phyloP scores from a whole-genome alignment of 2,113 vertebrate genomes.

The Bettongia penicillata region DNA sequence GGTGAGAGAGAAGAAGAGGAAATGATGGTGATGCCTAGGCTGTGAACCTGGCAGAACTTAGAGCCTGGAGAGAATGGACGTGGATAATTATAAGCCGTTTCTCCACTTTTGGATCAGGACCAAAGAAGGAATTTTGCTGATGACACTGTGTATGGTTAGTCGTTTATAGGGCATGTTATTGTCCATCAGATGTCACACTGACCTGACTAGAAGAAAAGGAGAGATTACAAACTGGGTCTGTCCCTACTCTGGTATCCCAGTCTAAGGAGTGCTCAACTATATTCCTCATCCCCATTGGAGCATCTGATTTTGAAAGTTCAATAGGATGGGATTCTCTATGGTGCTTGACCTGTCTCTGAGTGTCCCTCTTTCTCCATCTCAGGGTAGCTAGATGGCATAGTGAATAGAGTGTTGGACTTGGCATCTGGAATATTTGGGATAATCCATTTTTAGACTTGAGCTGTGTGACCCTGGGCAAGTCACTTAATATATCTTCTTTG shows the following conservation, averaged over 20 bases:
- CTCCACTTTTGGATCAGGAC: not conserved
- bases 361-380: not conserved
- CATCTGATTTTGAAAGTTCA: not conserved
- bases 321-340: not conserved
- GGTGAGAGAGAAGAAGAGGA: not conserved
- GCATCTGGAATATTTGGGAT: not conserved
- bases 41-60: not conserved
- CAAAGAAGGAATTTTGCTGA: no score
- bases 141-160: no score
- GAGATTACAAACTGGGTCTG: not conserved
- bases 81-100: not conserved
- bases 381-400: not conserved
- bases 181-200: not conserved
- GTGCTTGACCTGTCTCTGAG: not conserved
- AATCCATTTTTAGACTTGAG: not conserved
- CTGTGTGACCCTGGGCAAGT: not conserved
- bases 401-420: not conserved
- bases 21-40: not conserved
- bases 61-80: not conserved
- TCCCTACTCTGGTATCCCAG: no score
- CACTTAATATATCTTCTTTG: not conserved
- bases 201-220: not conserved
- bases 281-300: not conserved
- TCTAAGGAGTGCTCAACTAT: not conserved
- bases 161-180: not conserved